Evolutionary conservation across 1,140 invertebrate species (phyloP).

Genomic region (Stratiolaelaps scimitus): DNA sequence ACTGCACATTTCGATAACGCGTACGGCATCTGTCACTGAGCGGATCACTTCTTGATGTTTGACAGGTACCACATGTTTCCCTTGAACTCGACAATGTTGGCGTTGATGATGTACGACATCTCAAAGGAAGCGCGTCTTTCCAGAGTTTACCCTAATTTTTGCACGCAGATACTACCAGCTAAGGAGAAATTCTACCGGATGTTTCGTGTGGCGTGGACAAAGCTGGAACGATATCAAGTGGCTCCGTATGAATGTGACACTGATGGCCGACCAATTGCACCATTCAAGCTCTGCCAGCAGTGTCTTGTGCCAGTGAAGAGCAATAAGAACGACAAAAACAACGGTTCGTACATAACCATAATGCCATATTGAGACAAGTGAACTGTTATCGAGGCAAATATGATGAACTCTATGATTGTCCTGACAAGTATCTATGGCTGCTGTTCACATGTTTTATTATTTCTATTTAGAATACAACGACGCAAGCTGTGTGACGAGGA

Average conservation of each 20-base stretch:
- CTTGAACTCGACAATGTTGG: constrained; percentile 27
- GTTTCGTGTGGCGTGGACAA: constrained; percentile 10
- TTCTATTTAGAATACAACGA: too few species aligned
- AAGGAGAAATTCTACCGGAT: constrained; percentile 2
- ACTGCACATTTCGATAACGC: too few species aligned
- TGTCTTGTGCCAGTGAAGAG: constrained; percentile 22
- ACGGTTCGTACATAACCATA: constrained; percentile 12
- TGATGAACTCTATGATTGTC: too few species aligned
- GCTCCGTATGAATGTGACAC: not conserved
- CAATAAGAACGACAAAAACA: constrained; percentile 17
- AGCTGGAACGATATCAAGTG: constrained; percentile 12
- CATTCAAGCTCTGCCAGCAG: constrained; percentile 20
- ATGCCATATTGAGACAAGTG: not conserved
- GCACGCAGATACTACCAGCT: constrained; percentile 18
- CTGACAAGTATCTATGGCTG: too few species aligned
- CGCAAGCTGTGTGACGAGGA: too few species aligned
- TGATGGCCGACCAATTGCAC: not conserved
- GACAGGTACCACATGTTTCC: constrained; percentile 29
- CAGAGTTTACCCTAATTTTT: constrained; percentile 26
- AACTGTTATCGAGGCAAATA: too few species aligned
- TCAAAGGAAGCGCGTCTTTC: constrained; percentile 28
- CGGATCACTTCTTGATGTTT: too few species aligned
- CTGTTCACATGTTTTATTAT: too few species aligned
- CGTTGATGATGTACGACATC: constrained; percentile 28
- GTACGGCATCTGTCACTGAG: too few species aligned